Evolutionary conservation across 2,888 invertebrate species (phyloP).

Genomic region (Eupithecia tripunctaria): DNA sequence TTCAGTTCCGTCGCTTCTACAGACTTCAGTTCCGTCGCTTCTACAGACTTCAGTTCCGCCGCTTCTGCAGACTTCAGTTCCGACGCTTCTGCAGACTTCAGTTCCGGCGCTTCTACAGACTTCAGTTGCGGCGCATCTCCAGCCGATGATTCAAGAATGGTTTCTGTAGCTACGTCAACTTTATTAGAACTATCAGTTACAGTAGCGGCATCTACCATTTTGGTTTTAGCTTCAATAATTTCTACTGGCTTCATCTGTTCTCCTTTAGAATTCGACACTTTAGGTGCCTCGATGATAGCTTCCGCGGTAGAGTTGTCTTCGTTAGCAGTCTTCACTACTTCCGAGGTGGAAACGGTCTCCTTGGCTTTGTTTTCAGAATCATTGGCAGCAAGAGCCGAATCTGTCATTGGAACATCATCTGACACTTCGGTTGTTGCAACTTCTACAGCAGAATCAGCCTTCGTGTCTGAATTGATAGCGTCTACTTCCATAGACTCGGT

Average conservation of each 20-base stretch:
- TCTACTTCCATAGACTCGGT: slow-evolving; percentile 37
- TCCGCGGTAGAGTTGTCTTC: neutral
- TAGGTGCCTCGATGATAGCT: neutral
- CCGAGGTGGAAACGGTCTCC: neutral
- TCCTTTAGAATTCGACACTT: slow-evolving; percentile 5
- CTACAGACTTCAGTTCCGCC: neutral
- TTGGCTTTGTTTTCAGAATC: slow-evolving; percentile 10
- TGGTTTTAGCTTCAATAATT: slow-evolving; percentile 16
- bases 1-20: neutral
- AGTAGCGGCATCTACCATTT: slow-evolving; percentile 32
- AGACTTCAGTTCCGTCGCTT: neutral
- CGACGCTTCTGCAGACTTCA: neutral
- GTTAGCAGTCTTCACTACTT: neutral
- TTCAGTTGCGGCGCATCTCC: neutral
- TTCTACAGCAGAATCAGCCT: slow-evolving; percentile 11
- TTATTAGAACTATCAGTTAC: slow-evolving; percentile 16
- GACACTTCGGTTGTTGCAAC: neutral
- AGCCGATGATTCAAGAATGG: slow-evolving; percentile 5
- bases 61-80: neutral
- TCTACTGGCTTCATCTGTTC: slow-evolving; percentile 3
- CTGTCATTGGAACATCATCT: slow-evolving; percentile 32
- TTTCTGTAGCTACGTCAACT: slow-evolving; percentile 30
- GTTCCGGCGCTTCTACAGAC: neutral
- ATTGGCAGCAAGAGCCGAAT: slow-evolving; percentile 2
- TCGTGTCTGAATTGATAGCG: slow-evolving; percentile 5